Conservation (phyloP, 2,113 vertebrate genomes). For the Rafetus swinhoei region DNA sequence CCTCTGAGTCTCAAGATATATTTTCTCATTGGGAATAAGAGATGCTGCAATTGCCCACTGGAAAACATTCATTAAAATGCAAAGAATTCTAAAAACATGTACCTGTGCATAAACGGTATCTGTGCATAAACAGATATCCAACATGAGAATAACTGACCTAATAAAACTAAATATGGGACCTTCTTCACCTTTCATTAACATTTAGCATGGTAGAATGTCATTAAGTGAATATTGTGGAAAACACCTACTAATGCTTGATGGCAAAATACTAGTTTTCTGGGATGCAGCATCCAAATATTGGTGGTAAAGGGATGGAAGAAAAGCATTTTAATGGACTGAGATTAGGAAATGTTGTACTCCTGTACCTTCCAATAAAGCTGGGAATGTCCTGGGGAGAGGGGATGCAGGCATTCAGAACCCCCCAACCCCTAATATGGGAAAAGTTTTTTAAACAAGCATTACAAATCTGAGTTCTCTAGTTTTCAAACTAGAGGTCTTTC, state of each 20-base stretch:
- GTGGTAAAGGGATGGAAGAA: not conserved
- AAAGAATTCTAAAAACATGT: accelerated
- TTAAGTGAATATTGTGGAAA: too few relatives aligned
- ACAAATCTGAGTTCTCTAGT: not conserved
- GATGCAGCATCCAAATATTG: not conserved
- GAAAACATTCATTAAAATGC: accelerated
- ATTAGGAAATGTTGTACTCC: not conserved
- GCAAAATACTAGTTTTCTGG: not conserved
- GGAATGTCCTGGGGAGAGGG: accelerated
- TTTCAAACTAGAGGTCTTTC: too few relatives aligned
- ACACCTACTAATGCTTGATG: not conserved
- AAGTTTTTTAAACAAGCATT: not conserved
- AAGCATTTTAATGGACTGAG: not conserved
- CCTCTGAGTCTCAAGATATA: not conserved
- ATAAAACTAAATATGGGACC: not conserved
- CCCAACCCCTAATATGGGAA: not conserved
- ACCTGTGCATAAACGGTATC: not conserved
- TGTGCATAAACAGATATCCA: not conserved
- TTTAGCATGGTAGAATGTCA: not conserved
- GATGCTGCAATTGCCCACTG: not conserved
- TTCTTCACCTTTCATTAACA: not conserved
- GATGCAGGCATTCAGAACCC: not conserved
- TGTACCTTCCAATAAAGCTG: not conserved
- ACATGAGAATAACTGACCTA: not conserved
- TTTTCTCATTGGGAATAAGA: not conserved